phyloP scores from a whole-genome alignment of 2,113 vertebrate genomes.

The Brachypodius melanocephalos region DNA sequence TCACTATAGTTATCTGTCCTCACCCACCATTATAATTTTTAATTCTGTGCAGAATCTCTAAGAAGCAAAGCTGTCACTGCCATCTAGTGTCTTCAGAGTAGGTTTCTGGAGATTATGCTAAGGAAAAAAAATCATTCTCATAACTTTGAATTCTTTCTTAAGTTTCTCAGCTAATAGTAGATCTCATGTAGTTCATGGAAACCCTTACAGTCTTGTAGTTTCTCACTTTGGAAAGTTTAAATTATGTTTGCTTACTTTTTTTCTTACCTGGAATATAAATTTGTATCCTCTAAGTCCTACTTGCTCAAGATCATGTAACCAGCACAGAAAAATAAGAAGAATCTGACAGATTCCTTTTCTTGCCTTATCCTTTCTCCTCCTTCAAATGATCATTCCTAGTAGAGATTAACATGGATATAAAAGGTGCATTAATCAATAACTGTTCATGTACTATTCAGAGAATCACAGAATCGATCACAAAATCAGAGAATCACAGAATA shows the following conservation, averaged over 20 bases:
- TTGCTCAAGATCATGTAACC: background rate
- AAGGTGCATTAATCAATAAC: background rate
- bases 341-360: background rate
- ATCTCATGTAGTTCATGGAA: background rate
- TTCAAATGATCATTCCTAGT: background rate
- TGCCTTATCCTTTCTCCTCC: background rate
- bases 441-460: background rate
- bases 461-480: background rate
- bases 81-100: slow-evolving; percentile 27
- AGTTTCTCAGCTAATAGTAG: background rate
- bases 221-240: background rate
- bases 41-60: background rate
- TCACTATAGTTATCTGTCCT: background rate
- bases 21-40: fast-evolving
- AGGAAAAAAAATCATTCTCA: background rate
- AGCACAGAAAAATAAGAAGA: background rate
- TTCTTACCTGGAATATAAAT: background rate
- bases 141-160: background rate
- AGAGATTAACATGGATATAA: background rate
- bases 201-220: background rate
- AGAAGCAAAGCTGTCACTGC: background rate
- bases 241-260: background rate
- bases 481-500: background rate
- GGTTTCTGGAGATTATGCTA: background rate
- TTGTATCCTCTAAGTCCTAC: background rate